phyloP scores from a whole-genome alignment of 1,140 invertebrate species.

The Drosophila funebris region DNA sequence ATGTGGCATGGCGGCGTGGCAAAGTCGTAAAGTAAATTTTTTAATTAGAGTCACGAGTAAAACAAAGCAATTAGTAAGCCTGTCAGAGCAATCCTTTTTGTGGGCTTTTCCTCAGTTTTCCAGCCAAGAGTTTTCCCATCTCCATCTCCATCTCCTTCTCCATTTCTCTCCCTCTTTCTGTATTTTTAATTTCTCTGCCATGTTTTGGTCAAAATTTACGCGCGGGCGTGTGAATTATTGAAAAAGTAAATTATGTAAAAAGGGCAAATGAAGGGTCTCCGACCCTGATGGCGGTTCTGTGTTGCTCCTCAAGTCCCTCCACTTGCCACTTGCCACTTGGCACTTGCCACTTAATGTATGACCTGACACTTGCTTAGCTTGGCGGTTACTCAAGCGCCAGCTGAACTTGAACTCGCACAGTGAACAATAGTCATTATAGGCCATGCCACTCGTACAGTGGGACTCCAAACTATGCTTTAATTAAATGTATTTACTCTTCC shows the following conservation, averaged over 20 bases:
- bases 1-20: conserved; percentile 18
- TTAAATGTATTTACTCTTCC: conserved; percentile 14
- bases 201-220: conserved; percentile 72
- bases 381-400: background rate
- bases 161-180: conserved; percentile 13
- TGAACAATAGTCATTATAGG: background rate
- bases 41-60: conserved; percentile 82
- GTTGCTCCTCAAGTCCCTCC: background rate
- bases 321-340: conserved; percentile 3
- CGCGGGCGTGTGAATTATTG: conserved; percentile 74
- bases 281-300: background rate
- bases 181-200: conserved; percentile 74
- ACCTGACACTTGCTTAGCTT: conserved; percentile 13
- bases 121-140: background rate
- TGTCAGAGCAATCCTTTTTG: conserved; percentile 78
- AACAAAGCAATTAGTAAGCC: conserved; percentile 80
- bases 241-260: conserved; percentile 73
- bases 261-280: conserved; percentile 56
- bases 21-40: conserved; percentile 81
- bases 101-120: conserved; percentile 6
- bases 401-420: conserved; percentile 8
- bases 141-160: background rate
- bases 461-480: conserved; percentile 19
- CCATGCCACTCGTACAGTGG: background rate
- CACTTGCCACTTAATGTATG: conserved; percentile 9